Evolutionary conservation across 35 echinoderm and acorn worm genomes (phyloP).

Genomic region (Ophioderma brevispina): DNA sequence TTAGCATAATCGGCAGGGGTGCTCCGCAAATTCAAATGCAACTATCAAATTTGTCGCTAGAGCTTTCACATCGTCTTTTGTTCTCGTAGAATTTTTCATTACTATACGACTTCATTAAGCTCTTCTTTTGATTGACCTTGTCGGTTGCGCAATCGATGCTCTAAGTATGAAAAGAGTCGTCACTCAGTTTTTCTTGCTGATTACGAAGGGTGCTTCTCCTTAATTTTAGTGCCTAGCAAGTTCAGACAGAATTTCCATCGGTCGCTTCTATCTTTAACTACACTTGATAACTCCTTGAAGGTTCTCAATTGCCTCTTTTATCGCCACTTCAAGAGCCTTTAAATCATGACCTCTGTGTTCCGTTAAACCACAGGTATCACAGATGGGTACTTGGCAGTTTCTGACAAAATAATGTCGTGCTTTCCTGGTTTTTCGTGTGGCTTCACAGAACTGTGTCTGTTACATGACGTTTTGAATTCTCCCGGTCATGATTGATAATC

Average conservation of each 20-base stretch:
- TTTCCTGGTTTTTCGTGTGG: constrained; percentile 22
- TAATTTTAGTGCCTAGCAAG: constrained; percentile 19
- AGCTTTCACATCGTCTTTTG: constrained; percentile 56
- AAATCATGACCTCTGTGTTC: constrained; percentile 24
- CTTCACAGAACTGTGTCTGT: not conserved
- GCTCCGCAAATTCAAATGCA: constrained; percentile 35
- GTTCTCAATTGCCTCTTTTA: constrained; percentile 18
- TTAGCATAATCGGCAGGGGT: constrained; percentile 4
- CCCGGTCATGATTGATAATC: not conserved
- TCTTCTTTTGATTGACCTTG: constrained; percentile 10
- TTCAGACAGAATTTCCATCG: constrained; percentile 32
- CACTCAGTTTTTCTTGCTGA: constrained; percentile 5
- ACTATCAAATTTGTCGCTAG: constrained; percentile 20
- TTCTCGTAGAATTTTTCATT: constrained; percentile 4
- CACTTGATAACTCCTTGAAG: constrained; percentile 25
- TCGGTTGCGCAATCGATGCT: constrained; percentile 6
- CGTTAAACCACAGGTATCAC: constrained; percentile 29
- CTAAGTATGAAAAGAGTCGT: constrained; percentile 16
- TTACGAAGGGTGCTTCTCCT: constrained; percentile 18
- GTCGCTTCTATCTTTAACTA: constrained; percentile 4
- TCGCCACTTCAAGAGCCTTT: constrained; percentile 2
- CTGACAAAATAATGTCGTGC: constrained; percentile 33
- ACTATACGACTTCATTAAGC: not conserved
- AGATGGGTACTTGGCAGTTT: constrained; percentile 43
- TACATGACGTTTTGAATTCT: not conserved